Conservation (phyloP, 2,888 invertebrate species). For the Willowsia nigromaculata region DNA sequence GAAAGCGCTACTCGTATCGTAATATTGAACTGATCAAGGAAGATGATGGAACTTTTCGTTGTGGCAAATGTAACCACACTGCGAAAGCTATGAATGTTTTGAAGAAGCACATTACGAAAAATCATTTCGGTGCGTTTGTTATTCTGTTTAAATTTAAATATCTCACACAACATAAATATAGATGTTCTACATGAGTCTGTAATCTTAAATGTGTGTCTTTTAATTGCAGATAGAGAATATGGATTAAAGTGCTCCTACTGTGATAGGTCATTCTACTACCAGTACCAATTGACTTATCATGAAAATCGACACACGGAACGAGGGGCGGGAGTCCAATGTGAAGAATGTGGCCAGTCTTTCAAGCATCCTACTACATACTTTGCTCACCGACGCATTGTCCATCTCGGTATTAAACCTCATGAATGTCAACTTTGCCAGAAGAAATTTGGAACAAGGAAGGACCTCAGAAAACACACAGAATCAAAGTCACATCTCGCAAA, state of each 20-base stretch:
- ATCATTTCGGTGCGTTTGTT: background rate
- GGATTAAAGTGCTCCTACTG: background rate
- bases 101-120: constrained; percentile 21
- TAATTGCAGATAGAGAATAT: background rate
- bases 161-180: background rate
- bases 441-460: constrained; percentile 9
- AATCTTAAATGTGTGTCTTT: background rate
- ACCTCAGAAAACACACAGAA: background rate
- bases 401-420: background rate
- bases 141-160: background rate
- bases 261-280: constrained; percentile 18
- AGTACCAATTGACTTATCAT: background rate
- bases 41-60: background rate
- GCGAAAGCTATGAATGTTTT: background rate
- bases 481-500: background rate
- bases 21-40: constrained; percentile 9
- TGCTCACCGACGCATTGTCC: background rate
- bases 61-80: background rate
- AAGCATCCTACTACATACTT: background rate
- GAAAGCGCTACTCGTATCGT: background rate
- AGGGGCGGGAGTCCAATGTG: background rate
- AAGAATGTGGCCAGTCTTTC: constrained; percentile 19
- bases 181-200: too few species aligned
- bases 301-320: background rate
- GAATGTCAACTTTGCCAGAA: background rate